These are phyloP conservation scores for Pseudorhiza aurosa DNA, from an alignment of 30 jellyfish, hydroid and myxozoan species.

Conservation along the genomic window DNA sequence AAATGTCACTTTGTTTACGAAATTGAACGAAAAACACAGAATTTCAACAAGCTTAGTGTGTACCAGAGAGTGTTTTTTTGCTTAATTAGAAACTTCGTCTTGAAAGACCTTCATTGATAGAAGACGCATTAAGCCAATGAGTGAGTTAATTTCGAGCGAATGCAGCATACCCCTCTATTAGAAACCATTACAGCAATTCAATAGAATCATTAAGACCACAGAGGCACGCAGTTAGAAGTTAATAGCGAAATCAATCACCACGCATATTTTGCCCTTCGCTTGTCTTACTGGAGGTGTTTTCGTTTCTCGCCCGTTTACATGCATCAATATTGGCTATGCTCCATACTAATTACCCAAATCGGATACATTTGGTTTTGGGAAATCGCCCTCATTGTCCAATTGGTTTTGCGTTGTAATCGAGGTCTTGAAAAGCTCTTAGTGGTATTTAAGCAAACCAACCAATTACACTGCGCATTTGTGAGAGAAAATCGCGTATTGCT, in stretches of 20 bases:
- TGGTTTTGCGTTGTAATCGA: neutral
- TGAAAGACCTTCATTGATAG: neutral
- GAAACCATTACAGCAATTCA: no score
- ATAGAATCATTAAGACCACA: no score
- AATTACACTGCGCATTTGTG: neutral
- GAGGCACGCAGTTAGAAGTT: no score
- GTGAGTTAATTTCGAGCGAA: neutral
- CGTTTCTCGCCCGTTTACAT: neutral
- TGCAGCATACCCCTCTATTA: no score
- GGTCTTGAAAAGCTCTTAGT: neutral
- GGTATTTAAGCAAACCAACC: neutral
- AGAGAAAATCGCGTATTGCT: neutral
- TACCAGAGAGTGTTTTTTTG: no score
- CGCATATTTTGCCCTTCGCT: no score
- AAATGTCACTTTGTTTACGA: no score
- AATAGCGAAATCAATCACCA: no score
- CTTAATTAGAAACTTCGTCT: neutral
- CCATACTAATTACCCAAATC: neutral
- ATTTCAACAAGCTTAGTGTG: no score
- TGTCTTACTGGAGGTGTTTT: no score
- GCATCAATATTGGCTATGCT: neutral
- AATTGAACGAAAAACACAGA: no score
- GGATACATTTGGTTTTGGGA: constrained; percentile 9
- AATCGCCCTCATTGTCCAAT: neutral
- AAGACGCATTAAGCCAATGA: neutral